These are phyloP conservation scores for Thunnus albacares DNA, from an alignment of 2,797 vertebrate species.

Conservation along the genomic window DNA sequence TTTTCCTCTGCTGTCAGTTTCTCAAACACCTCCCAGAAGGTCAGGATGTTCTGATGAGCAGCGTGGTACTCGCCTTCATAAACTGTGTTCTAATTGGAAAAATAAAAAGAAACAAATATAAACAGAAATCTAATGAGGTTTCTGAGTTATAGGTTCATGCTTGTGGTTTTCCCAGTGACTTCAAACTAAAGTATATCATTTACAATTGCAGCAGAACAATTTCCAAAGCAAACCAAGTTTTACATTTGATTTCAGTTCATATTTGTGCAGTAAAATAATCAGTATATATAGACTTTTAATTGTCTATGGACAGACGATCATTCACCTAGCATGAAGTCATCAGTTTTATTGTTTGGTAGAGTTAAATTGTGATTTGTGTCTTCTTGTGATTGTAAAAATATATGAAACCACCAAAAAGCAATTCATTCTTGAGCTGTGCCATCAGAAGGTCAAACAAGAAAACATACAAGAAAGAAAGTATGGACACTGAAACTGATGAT, in stretches of 20 bases:
- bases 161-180: no score
- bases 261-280: no score
- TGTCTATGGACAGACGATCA: no score
- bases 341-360: not conserved
- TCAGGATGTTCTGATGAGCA: constrained; percentile 90
- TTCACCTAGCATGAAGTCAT: no score
- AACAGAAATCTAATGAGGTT: not conserved
- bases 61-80: constrained; percentile 92
- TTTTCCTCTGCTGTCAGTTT: constrained; percentile 91
- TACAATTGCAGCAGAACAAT: no score
- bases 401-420: not conserved
- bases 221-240: no score
- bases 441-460: not conserved
- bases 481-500: no score
- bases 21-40: constrained; percentile 96
- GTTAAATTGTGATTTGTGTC: no score
- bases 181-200: no score
- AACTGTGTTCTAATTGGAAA: constrained; percentile 88
- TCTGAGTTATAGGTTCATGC: not conserved
- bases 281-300: no score
- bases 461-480: not conserved
- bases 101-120: not conserved
- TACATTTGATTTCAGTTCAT: no score
- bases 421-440: not conserved
- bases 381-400: no score